These are phyloP conservation scores for Gorilla gorilla DNA, from an alignment of 2,113 vertebrate species.

Conservation along the genomic window DNA sequence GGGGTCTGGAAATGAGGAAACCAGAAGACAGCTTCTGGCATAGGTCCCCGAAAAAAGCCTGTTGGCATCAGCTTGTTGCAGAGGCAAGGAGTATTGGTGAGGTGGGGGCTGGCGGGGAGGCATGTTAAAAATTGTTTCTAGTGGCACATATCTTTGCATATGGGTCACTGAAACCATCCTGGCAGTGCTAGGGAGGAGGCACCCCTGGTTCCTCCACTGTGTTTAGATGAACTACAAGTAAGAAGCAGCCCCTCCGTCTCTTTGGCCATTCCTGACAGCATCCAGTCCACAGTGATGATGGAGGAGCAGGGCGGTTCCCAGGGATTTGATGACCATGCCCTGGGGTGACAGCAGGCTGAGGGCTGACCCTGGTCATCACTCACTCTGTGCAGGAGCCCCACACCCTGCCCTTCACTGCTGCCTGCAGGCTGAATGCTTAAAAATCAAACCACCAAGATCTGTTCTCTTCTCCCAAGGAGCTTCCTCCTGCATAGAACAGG, in stretches of 20 bases:
- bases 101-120: background rate
- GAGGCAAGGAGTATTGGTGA: background rate
- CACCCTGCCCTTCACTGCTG: background rate
- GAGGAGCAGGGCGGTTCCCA: conserved; percentile 73
- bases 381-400: conserved; percentile 60
- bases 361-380: conserved; percentile 67
- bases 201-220: conserved; percentile 46
- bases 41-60: background rate
- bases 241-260: conserved; percentile 70
- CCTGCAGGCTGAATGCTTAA: background rate
- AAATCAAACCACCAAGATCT: background rate
- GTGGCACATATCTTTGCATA: conserved; percentile 69
- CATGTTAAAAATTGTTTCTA: background rate
- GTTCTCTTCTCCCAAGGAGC: background rate
- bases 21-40: background rate
- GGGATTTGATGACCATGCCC: conserved; percentile 76
- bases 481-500: background rate
- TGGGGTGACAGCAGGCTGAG: conserved; percentile 72
- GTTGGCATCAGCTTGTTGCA: background rate
- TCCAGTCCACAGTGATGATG: conserved; percentile 68
- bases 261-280: conserved; percentile 73
- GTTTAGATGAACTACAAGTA: conserved; percentile 64
- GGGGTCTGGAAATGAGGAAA: background rate
- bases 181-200: conserved; percentile 51
- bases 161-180: conserved; percentile 66